Conservation (phyloP, 1,140 invertebrate genomes). For the Sminthurides bifidus region DNA sequence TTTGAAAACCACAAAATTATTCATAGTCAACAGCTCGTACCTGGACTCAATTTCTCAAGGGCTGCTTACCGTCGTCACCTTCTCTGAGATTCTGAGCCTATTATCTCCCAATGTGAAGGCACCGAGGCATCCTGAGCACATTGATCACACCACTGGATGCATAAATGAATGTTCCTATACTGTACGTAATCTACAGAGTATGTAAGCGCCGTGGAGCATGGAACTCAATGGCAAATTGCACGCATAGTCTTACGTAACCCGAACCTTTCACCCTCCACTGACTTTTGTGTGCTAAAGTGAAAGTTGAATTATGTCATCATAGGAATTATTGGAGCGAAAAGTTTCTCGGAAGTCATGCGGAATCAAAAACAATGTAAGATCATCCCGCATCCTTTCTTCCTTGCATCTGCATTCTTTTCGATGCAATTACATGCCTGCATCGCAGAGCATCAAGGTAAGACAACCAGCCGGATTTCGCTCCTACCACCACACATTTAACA, state of each 20-base stretch:
- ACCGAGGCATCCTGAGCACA: not conserved
- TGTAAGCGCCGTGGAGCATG: no score
- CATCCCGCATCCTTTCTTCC: no score
- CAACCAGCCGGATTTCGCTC: no score
- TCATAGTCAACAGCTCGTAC: no score
- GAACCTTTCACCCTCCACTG: constrained; percentile 13
- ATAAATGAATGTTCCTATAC: not conserved
- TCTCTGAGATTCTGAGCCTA: not conserved
- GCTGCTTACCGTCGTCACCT: not conserved
- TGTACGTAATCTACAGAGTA: no score
- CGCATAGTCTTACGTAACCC: constrained; percentile 12
- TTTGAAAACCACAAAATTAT: no score
- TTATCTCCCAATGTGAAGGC: not conserved
- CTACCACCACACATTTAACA: no score
- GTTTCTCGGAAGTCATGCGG: constrained; percentile 2
- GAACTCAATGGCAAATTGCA: constrained; percentile 12
- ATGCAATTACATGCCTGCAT: not conserved
- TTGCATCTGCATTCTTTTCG: not conserved
- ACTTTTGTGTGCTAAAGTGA: constrained; percentile 28
- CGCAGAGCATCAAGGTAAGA: no score
- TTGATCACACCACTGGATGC: not conserved
- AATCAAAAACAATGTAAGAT: no score
- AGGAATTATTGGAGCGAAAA: constrained; percentile 27
- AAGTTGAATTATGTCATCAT: constrained; percentile 25
- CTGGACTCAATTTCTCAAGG: no score